phyloP scores from a whole-genome alignment of 2,113 vertebrate genomes.

The Sapayoa aenigma region DNA sequence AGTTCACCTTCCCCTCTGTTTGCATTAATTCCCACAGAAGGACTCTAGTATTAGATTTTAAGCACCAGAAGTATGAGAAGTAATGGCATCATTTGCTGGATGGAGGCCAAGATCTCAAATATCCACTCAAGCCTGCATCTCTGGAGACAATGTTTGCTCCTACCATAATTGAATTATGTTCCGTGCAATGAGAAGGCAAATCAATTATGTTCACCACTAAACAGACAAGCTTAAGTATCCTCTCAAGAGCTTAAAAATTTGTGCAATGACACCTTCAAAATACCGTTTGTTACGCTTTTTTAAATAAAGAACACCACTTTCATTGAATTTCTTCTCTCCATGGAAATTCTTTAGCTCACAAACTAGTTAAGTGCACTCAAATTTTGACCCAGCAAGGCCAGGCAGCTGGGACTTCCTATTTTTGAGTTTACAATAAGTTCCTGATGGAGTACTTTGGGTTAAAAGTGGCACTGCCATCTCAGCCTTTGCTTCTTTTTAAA shows the following conservation, averaged over 20 bases:
- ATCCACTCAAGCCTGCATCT: conserved; percentile 47
- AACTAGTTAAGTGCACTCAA: background rate
- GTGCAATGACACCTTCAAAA: background rate
- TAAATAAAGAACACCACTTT: background rate
- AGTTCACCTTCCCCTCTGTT: background rate
- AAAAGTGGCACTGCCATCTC: background rate
- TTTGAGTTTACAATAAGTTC: background rate
- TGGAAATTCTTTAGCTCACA: conserved; percentile 18
- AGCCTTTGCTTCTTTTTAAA: background rate
- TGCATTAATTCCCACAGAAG: background rate
- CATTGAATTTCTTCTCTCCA: background rate
- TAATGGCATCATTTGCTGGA: conserved; percentile 50
- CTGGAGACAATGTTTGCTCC: conserved; percentile 61
- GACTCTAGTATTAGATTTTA: background rate
- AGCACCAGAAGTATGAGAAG: conserved; percentile 39
- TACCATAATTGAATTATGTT: conserved; percentile 64
- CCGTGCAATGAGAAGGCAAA: conserved; percentile 66
- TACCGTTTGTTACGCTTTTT: background rate
- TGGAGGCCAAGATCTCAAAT: conserved; percentile 26
- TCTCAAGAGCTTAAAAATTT: conserved; percentile 24
- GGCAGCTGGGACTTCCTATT: background rate
- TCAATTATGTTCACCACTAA: conserved; percentile 66
- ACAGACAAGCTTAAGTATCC: conserved; percentile 51
- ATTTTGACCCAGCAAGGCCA: background rate
- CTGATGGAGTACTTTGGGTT: background rate